Percentiles rank a stretch among this genome's conserved stretches.
phyloP scores from a whole-genome alignment of 2,888 invertebrate species.

The Stenichneumon culpator region DNA sequence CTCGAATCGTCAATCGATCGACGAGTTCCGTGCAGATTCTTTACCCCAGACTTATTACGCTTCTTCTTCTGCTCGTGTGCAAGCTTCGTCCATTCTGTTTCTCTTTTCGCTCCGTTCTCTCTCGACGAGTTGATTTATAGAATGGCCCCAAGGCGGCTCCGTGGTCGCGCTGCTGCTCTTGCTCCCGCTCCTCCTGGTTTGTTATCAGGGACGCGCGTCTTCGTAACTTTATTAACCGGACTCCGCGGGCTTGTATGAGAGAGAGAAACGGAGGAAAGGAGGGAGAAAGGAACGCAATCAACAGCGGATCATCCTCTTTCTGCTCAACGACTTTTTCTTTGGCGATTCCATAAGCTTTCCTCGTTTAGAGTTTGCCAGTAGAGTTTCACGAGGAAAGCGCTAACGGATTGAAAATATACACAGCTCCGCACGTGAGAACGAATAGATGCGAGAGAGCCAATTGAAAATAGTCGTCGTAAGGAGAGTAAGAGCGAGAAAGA shows the following conservation, averaged over 20 bases:
- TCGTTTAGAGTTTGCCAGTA: background rate
- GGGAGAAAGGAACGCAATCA: slow-evolving; percentile 41
- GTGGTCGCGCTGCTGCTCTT: slow-evolving; percentile 68
- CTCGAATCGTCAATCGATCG: slow-evolving; percentile 28
- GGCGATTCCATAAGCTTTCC: background rate
- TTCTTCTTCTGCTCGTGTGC: slow-evolving; percentile 28
- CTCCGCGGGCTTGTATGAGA: slow-evolving; percentile 66
- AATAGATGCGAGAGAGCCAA: slow-evolving; percentile 23
- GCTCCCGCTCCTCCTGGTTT: slow-evolving; percentile 70
- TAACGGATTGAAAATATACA: slow-evolving; percentile 40
- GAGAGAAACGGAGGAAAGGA: slow-evolving; percentile 37
- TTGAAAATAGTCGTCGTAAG: background rate
- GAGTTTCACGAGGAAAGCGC: slow-evolving; percentile 31
- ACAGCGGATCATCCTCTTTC: slow-evolving; percentile 43
- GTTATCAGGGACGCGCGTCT: slow-evolving; percentile 74
- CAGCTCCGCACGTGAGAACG: slow-evolving; percentile 39
- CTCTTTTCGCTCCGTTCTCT: slow-evolving; percentile 55
- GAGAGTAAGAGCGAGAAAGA: slow-evolving; percentile 16
- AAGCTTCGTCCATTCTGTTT: slow-evolving; percentile 3
- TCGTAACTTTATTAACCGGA: slow-evolving; percentile 77
- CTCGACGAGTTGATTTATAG: slow-evolving; percentile 76
- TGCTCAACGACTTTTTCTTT: background rate
- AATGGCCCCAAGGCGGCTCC: slow-evolving; percentile 73
- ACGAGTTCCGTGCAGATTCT: background rate
- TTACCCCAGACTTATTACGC: slow-evolving; percentile 21